Evolutionary conservation across 2,797 vertebrate genomes (phyloP).

Genomic region (Graptemys geographica): DNA sequence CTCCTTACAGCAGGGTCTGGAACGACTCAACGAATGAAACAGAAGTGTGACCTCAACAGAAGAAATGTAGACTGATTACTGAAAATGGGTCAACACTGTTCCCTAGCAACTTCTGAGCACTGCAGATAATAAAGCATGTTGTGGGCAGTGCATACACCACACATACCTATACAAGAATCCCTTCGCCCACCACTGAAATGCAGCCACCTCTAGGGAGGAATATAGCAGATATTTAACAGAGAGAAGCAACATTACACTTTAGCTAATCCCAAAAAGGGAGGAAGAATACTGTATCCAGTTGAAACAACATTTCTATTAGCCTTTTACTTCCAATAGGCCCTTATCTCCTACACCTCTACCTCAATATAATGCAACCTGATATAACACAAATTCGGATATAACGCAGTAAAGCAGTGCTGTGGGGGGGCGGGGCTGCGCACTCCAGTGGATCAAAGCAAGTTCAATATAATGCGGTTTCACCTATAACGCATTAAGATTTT

Average conservation of each 20-base stretch:
- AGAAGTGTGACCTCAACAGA: neutral
- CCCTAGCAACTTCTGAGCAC: conserved; percentile 71
- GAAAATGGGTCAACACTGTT: conserved; percentile 46
- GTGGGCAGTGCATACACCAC: neutral
- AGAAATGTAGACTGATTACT: conserved; percentile 16
- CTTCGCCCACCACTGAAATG: neutral
- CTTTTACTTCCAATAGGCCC: neutral
- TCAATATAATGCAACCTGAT: too few species aligned
- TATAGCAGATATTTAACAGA: neutral
- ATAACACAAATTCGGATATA: too few species aligned
- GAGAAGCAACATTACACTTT: rapidly evolving
- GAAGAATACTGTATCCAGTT: neutral
- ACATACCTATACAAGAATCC: neutral
- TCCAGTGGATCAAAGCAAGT: too few species aligned
- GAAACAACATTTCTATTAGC: neutral
- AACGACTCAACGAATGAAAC: rapidly evolving
- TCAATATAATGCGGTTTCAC: too few species aligned
- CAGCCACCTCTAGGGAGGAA: conserved; percentile 1
- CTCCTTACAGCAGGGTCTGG: neutral
- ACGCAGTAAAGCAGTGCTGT: too few species aligned
- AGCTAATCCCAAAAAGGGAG: neutral
- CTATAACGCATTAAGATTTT: too few species aligned
- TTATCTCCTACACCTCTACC: neutral
- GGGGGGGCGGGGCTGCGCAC: too few species aligned
- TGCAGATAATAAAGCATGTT: conserved; percentile 57